phyloP scores from a whole-genome alignment of 2,888 invertebrate species.

The Troides helena region DNA sequence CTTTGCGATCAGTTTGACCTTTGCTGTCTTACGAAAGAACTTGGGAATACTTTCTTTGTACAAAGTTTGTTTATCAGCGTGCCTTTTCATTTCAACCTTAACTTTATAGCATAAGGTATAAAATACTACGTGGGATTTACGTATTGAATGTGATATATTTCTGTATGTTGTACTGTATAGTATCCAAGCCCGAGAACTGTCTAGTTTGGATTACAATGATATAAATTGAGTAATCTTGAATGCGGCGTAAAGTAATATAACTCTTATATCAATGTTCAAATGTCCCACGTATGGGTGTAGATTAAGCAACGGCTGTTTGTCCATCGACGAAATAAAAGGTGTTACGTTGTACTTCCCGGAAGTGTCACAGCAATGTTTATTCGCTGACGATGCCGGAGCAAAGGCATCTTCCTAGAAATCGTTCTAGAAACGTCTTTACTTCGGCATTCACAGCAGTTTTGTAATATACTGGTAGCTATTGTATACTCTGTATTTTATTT shows the following conservation, averaged over 20 bases:
- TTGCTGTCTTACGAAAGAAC: slow-evolving; percentile 22
- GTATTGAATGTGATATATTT: slow-evolving; percentile 8
- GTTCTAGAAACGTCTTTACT: too few species aligned
- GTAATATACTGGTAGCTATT: too few species aligned
- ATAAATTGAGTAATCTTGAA: slow-evolving; percentile 27
- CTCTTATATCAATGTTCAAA: neutral
- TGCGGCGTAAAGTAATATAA: slow-evolving; percentile 14
- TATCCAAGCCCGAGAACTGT: slow-evolving; percentile 15
- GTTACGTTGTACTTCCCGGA: slow-evolving; percentile 13
- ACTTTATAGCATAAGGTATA: neutral
- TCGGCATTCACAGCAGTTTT: too few species aligned
- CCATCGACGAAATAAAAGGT: too few species aligned
- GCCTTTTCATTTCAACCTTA: slow-evolving; percentile 2
- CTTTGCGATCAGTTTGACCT: slow-evolving; percentile 20
- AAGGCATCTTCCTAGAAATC: too few species aligned
- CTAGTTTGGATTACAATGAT: slow-evolving; percentile 25
- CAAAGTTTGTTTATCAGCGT: neutral
- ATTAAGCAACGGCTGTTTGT: too few species aligned
- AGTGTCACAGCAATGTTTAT: slow-evolving; percentile 5
- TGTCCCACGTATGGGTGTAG: too few species aligned
- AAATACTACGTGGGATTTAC: slow-evolving; percentile 1
- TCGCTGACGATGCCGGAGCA: too few species aligned
- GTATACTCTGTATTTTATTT: too few species aligned
- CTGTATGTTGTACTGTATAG: slow-evolving; percentile 3
- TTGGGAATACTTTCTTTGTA: slow-evolving; percentile 13